Conservation (phyloP, 2,113 vertebrate genomes). For the Syngnathus floridae region DNA sequence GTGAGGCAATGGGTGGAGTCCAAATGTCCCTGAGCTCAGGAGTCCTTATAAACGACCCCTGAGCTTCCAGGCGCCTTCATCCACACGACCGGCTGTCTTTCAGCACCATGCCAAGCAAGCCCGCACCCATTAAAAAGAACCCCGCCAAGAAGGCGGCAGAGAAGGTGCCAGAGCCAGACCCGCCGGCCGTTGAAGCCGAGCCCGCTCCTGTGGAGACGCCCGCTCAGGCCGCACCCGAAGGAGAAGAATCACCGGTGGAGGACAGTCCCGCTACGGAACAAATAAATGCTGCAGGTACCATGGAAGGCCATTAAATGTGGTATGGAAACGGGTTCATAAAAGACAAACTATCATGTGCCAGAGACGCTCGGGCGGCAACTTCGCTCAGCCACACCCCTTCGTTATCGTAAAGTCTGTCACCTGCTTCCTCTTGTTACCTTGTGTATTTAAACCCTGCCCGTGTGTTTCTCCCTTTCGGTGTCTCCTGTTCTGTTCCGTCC, state of each 20-base stretch:
- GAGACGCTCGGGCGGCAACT: too few species aligned
- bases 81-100: conserved; percentile 30
- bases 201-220: conserved; percentile 19
- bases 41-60: conserved; percentile 49
- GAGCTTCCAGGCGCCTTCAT: conserved; percentile 8
- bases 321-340: neutral
- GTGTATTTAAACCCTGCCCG: too few species aligned
- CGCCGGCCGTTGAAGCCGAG: conserved; percentile 17
- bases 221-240: neutral
- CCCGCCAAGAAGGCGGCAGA: conserved; percentile 55
- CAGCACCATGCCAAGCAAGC: conserved; percentile 51
- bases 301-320: neutral
- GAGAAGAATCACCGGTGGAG: conserved; percentile 15
- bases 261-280: conserved; percentile 26
- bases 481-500: too few species aligned
- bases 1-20: conserved; percentile 41
- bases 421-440: too few species aligned
- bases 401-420: too few species aligned
- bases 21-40: conserved; percentile 27
- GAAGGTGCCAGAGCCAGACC: conserved; percentile 23
- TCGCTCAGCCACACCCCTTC: too few species aligned
- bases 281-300: conserved; percentile 37
- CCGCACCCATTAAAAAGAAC: conserved; percentile 62
- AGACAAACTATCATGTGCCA: neutral
- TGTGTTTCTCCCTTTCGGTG: too few species aligned